Evolutionary conservation across 2,888 invertebrate species (phyloP), one percentile per base, ranked within the genome.

Genomic region (Melikaiella ostensackeni): DNA sequence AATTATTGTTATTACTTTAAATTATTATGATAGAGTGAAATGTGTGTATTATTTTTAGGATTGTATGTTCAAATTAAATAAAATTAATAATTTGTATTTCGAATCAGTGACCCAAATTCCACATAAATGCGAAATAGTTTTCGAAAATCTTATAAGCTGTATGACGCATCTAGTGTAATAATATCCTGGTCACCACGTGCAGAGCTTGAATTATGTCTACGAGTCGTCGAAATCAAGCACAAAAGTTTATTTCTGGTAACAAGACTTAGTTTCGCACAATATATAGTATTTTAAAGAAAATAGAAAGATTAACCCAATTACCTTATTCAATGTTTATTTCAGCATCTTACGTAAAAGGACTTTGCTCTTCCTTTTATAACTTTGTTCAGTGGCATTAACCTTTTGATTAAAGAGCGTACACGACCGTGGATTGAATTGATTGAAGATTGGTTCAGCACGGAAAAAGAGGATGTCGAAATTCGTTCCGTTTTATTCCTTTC

Each of bases 391-490:
- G 57, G 24, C 57, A 57, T 24, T 24, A 57, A 24, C 57, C 57
- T 57, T 24, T 57, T 6, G 57, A 57, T 24, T 57, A 57, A 57
- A 24, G 9, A 13, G 21, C 61, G 16, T 61, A 50, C 62, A 50
- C 33, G 70, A 33, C 9, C 33, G 63, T 55, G 74, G 50, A 55
- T 50, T 38, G 35, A 75, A 77, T 59, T 64, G 74, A 76, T 75
- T 75, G 59, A 38, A 33, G 27, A 73, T 27, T 63, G 35, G 59
- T 75, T 55, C 46, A 50, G 21, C 19, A 13, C 57, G 24, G 33
- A 33, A 38, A 30, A 19, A n/a, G 24, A 50, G 55, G 77, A 81
- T 77, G 74, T 77, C 57, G 64, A 79, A 79, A 81, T 79, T 81
- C 19, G 80, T 63, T 70, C 70, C 70, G 13, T 50, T 70, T 70